These are phyloP conservation scores for Coryphaenoides rupestris DNA, from an alignment of 2,113 vertebrate species.

Conservation along the genomic window DNA sequence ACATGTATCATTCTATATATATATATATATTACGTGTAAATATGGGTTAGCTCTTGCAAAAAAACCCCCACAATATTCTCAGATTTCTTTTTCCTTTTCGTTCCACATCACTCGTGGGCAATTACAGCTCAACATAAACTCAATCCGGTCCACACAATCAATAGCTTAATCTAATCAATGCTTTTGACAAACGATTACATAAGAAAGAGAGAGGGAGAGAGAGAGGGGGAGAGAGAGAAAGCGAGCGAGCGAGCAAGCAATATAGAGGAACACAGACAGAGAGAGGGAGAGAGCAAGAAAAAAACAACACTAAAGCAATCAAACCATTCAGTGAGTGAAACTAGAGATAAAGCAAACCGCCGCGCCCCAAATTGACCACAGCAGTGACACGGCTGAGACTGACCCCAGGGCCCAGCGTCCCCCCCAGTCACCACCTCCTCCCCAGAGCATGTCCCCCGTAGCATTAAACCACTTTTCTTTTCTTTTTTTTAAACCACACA, in stretches of 20 bases:
- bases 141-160: conserved; percentile 26
- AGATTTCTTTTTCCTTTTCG: too few species aligned
- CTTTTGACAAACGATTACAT: conserved; percentile 11
- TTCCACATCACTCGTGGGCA: too few species aligned
- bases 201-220: neutral
- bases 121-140: too few species aligned
- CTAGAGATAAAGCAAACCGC: conserved; percentile 22
- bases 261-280: neutral
- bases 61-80: too few species aligned
- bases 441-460: neutral
- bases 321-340: conserved; percentile 41
- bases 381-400: neutral
- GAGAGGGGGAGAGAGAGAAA: neutral
- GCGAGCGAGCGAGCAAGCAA: neutral
- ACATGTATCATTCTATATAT: too few species aligned
- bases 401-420: neutral
- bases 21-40: too few species aligned
- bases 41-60: too few species aligned
- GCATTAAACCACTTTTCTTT: conserved; percentile 9
- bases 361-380: neutral
- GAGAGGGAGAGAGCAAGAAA: too few species aligned
- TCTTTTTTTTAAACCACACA: neutral
- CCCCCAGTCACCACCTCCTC: conserved; percentile 2
- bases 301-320: conserved; percentile 28
- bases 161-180: conserved; percentile 47